phyloP scores from a whole-genome alignment of 2,888 invertebrate species.

The Ypsolopha scabrella region DNA sequence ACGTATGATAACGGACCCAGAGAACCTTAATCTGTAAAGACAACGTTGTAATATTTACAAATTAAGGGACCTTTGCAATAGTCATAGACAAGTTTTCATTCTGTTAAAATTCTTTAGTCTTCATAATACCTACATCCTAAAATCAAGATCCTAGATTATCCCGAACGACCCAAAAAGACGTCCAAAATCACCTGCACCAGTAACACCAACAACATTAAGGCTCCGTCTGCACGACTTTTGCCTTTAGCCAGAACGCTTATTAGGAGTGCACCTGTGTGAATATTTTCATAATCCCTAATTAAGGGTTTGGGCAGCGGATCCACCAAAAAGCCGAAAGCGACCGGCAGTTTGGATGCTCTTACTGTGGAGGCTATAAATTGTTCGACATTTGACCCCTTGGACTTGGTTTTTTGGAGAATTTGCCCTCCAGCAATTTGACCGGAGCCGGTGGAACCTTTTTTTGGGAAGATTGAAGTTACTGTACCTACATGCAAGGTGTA shows the following conservation, averaged over 20 bases:
- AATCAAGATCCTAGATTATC: slow-evolving; percentile 39
- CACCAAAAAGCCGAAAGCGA: slow-evolving; percentile 55
- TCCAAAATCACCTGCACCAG: slow-evolving; percentile 50
- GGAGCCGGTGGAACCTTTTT: slow-evolving; percentile 16
- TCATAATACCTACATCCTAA: too few species aligned
- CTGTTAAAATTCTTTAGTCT: too few species aligned
- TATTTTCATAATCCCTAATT: slow-evolving; percentile 69
- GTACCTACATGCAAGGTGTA: neutral
- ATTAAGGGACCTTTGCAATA: too few species aligned
- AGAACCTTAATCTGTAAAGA: too few species aligned
- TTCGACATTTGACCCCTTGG: slow-evolving; percentile 65
- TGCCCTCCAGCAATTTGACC: slow-evolving; percentile 45
- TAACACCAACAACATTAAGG: slow-evolving; percentile 60
- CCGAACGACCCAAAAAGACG: slow-evolving; percentile 37
- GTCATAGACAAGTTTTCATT: too few species aligned
- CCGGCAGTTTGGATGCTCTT: slow-evolving; percentile 51
- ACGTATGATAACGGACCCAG: too few species aligned
- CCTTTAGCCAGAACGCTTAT: slow-evolving; percentile 64
- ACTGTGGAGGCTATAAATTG: slow-evolving; percentile 67
- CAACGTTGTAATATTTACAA: too few species aligned
- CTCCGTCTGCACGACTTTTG: slow-evolving; percentile 52
- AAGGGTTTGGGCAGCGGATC: slow-evolving; percentile 58
- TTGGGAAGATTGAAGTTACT: slow-evolving; percentile 34
- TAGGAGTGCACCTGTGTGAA: slow-evolving; percentile 69
- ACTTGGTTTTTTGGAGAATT: slow-evolving; percentile 56